Evolutionary conservation across 2,113 vertebrate genomes (phyloP).

Genomic region (Peromyscus polionotus): DNA sequence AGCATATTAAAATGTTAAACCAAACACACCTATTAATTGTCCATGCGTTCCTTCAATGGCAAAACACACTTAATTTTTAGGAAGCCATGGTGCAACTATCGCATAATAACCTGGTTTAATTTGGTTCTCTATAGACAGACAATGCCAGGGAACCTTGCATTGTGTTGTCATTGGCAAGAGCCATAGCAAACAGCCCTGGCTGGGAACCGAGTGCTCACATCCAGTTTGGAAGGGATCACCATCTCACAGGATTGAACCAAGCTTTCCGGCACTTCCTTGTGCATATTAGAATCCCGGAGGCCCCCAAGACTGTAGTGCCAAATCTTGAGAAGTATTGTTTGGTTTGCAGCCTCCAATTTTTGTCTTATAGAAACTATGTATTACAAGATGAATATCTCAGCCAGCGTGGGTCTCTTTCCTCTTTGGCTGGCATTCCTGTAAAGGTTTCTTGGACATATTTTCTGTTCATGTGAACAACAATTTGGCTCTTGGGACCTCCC

Average conservation of each 20-base stretch:
- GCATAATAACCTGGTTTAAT: constrained; percentile 26
- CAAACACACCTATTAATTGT: constrained; percentile 27
- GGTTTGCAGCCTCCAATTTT: background rate
- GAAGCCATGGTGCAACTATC: background rate
- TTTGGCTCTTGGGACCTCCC: background rate
- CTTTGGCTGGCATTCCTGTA: background rate
- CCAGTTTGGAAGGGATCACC: background rate
- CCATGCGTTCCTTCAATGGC: constrained; percentile 6
- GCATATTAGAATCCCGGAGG: background rate
- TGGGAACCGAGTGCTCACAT: background rate
- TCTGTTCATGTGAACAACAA: background rate
- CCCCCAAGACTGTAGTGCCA: accelerated
- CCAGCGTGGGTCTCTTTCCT: no score
- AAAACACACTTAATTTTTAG: constrained; percentile 59
- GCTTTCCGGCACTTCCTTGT: background rate
- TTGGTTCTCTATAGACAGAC: constrained; percentile 25
- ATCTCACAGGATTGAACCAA: background rate
- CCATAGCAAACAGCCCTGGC: background rate
- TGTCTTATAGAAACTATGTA: background rate
- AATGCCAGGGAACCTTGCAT: background rate
- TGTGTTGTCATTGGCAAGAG: background rate
- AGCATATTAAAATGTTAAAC: constrained; percentile 9
- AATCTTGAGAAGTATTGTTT: background rate
- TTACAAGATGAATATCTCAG: background rate
- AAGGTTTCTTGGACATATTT: background rate